Evolutionary conservation across 2,888 invertebrate genomes (phyloP), one percentile per base, ranked within the genome.

Genomic region (Ophion costatus): DNA sequence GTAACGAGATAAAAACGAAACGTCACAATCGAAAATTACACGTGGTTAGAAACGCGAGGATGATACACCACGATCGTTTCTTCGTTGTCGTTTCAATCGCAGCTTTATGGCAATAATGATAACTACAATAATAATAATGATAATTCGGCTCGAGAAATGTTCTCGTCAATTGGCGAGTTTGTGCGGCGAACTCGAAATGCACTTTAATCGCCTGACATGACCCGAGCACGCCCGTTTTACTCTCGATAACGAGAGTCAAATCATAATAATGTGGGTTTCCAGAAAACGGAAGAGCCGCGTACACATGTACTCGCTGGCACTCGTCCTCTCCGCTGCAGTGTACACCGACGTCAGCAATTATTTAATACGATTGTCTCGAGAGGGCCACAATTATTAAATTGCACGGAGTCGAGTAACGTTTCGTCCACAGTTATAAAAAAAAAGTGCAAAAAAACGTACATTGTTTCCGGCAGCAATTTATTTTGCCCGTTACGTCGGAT

Each of bases 161-260:
- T 64, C 73, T 66, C n/a, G 74, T 79, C 73, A 76, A 56, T 82
- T 76, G 56, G 29, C 56, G 73, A 56, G 74, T 79, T 42, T 24
- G 67, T 75, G 56, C 57, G 38, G 14, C 57, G 64, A 29, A 71
- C 61, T 70, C 14, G 66, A 80, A 79, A 75, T 20, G 79, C 79
- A 73, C 75, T 82, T 56, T 79, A 80, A 82, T 85, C 86, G 74
- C 42, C 59, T 45, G 42, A 64, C 78, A 78, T 79, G 84, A 83
- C 71, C 74, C 71, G 84, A 64, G 78, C 17, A 73, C 20, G 51
- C n/a, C 63, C 66, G 70, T 67, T 67, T 69, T 71, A 83, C 73
- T 67, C 66, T 76, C 75, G 86, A 83, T 82, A 83, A 83, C 82
- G 83, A 83, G 74, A 79, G 57, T 70, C 63, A 61, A 83, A 71